A percentile compares a stretch with the other conserved stretches of the same genome.
Conservation (phyloP, 2,113 vertebrate genomes). For the Tychaedon coryphoeus region DNA sequence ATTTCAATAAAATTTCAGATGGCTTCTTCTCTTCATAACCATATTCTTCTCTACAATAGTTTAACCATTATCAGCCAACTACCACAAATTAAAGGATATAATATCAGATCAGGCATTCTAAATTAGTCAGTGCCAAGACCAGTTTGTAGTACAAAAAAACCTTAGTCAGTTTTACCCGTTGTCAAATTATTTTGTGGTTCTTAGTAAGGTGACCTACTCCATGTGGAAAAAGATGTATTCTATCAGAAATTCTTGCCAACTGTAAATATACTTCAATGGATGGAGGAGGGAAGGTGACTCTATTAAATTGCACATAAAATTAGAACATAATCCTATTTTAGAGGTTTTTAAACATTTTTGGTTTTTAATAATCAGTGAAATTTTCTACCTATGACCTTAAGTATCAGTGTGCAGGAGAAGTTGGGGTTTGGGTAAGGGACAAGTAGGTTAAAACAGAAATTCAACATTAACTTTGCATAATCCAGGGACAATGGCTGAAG, state of each 20-base stretch:
- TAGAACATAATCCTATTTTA: neutral
- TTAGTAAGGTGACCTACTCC: neutral
- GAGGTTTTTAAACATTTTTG: neutral
- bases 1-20: neutral
- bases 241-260: neutral
- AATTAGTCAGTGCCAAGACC: neutral
- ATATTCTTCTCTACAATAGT: neutral
- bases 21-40: neutral
- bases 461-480: neutral
- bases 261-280: neutral
- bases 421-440: neutral
- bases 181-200: neutral
- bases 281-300: fast-evolving
- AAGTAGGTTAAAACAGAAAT: neutral
- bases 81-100: neutral
- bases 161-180: neutral
- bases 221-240: neutral
- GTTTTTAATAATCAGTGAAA: neutral
- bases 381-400: neutral
- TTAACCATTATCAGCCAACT: neutral
- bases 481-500: neutral
- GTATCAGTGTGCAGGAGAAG: neutral
- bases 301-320: neutral
- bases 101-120: neutral
- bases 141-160: neutral